These are phyloP conservation scores for Melanotus villosus DNA, from an alignment of 2,888 invertebrate species.

Conservation along the genomic window DNA sequence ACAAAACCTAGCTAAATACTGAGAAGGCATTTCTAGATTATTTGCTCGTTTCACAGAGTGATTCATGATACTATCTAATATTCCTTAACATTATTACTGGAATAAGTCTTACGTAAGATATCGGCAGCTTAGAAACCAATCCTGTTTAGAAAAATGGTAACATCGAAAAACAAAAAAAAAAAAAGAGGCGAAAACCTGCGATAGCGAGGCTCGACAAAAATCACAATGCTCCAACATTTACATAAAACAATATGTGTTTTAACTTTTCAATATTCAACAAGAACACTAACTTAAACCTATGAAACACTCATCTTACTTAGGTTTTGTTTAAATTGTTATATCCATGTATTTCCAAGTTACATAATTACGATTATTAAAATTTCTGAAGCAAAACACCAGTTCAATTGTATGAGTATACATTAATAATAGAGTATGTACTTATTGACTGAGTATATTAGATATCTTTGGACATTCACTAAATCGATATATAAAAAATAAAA, in stretches of 20 bases:
- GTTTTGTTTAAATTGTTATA: not conserved
- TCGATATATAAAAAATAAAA: not conserved
- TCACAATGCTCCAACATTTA: slow-evolving; percentile 17
- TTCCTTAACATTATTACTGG: slow-evolving; percentile 37
- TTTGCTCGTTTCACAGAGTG: slow-evolving; percentile 40
- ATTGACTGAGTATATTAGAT: slow-evolving; percentile 27
- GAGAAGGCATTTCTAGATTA: slow-evolving; percentile 50
- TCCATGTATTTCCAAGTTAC: not conserved
- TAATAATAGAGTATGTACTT: slow-evolving; percentile 25
- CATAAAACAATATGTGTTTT: slow-evolving; percentile 4
- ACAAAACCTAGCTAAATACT: slow-evolving; percentile 49
- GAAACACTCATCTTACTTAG: slow-evolving; percentile 19
- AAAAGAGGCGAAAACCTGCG: not conserved
- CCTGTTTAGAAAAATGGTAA: slow-evolving; percentile 28
- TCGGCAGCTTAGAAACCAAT: slow-evolving; percentile 15
- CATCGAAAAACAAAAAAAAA: not conserved
- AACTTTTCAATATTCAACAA: slow-evolving; percentile 22
- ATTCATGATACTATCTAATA: slow-evolving; percentile 26
- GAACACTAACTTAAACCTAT: slow-evolving; percentile 29
- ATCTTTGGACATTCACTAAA: slow-evolving; percentile 29
- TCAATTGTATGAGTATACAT: slow-evolving; percentile 14
- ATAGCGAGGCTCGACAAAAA: not conserved
- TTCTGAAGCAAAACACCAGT: slow-evolving; percentile 4
- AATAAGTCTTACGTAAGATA: slow-evolving; percentile 39
- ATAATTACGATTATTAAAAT: not conserved